Evolutionary conservation across 2,797 vertebrate species (phyloP), one percentile per base, ranked within the genome.

Genomic region (Hipposideros larvatus): DNA sequence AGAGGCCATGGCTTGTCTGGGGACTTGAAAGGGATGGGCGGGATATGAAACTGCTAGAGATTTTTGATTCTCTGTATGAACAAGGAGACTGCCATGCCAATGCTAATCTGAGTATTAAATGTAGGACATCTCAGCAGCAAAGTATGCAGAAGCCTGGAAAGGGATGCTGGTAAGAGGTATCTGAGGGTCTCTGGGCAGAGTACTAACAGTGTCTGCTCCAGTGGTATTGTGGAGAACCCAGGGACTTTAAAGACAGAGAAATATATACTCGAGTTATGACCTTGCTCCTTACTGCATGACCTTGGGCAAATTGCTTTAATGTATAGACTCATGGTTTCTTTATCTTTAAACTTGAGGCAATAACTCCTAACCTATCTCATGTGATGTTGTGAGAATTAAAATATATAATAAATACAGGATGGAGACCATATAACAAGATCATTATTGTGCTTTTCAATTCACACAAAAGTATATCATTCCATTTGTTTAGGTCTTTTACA

Each of bases 231-330:
- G 22, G 28, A 71, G 53, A 70, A 82, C 53, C 1, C 15, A 88
- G 8, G 26, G 37, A 73, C 55, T 73, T 78, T 24, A 68, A 46
- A 85, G n/a, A 85, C 24, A 66, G 61, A 84, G 21, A 80, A 80
- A 24, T 85, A 31, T 2, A 65, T 57, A 59, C 59, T 83, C 46
- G 78, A 63, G 10, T 78, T 92, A 41, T 66, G 8, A 26, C 13
- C 41, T 88, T 88, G 61, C 84, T 78, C 84, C 59, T 89, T 80
- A 92, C 22, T 66, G 7, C 24, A 34, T 70, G 71, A 77, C 57
- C 9, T 88, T 48, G 26, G 55, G 14, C n/a, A 94, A 94, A 37
- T 71, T 71, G 70, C 41, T 84, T 91, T n/a, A 88, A 88, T 82
- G 57, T 66, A 68, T 10, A 65, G 74, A 70, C 7, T 61, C 8